A percentile compares a stretch with the other conserved stretches of the same genome.
phyloP scores from a whole-genome alignment of 2,113 vertebrate species.

The Emydocephalus ijimae region DNA sequence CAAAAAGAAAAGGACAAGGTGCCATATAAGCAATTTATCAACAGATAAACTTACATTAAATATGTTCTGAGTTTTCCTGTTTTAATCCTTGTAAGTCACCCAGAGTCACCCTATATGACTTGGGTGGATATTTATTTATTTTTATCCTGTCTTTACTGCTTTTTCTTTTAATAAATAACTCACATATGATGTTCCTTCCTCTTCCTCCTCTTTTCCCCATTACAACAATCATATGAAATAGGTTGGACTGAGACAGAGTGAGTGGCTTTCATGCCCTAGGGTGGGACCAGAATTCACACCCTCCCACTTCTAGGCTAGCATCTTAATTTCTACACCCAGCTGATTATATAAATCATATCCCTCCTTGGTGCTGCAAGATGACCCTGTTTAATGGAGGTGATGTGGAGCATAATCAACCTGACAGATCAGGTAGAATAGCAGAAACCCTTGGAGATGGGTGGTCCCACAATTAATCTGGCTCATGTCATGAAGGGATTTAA shows the following conservation, averaged over 20 bases:
- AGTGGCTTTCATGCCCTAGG: not conserved
- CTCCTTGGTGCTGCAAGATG: not conserved
- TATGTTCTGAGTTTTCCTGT: not conserved
- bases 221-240: not conserved
- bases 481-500: not conserved
- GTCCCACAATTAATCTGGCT: not conserved
- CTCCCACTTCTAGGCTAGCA: not conserved
- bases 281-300: not conserved
- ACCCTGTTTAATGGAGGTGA: not conserved
- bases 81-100: not conserved
- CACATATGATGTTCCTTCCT: not conserved
- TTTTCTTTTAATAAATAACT: not conserved
- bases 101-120: not conserved
- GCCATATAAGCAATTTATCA: not conserved
- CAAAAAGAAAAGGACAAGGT: not conserved
- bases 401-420: not conserved
- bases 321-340: not conserved
- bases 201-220: not conserved
- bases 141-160: not conserved
- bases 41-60: not conserved
- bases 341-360: not conserved
- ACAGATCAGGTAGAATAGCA: not conserved
- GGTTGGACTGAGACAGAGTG: not conserved
- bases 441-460: not conserved
- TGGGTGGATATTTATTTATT: not conserved